phyloP scores from a whole-genome alignment of 2,113 vertebrate genomes.

The Microtus ochrogaster region DNA sequence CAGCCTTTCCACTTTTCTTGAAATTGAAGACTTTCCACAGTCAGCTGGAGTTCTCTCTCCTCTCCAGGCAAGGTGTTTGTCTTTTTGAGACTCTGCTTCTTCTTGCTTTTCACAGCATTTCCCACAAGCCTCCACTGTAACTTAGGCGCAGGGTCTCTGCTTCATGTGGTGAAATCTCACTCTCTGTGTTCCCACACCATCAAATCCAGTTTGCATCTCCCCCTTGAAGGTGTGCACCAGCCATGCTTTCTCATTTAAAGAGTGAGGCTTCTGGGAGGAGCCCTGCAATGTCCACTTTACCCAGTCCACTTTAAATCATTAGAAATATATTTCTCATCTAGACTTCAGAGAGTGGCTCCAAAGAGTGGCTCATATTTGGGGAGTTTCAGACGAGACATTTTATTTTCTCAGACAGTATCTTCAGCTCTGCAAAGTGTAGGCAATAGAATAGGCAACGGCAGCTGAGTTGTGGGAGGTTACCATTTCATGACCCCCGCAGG shows the following conservation, averaged over 20 bases:
- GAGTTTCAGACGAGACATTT: conserved; percentile 22
- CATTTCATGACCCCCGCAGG: conserved; percentile 38
- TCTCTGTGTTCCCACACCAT: not conserved
- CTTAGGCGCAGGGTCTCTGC: not conserved
- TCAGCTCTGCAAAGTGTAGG: conserved; percentile 40
- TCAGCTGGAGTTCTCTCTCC: not conserved
- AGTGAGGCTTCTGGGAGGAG: not conserved
- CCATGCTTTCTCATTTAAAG: not conserved
- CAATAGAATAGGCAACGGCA: not conserved
- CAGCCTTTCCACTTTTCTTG: not conserved
- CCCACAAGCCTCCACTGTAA: not conserved
- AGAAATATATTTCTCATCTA: not conserved
- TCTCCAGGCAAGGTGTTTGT: not conserved
- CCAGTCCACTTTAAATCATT: conserved; percentile 10
- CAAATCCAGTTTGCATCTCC: not conserved
- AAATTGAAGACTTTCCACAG: not conserved
- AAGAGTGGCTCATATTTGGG: not conserved
- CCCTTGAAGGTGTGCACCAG: not conserved
- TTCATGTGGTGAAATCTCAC: not conserved
- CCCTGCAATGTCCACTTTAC: not conserved
- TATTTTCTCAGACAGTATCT: conserved; percentile 64
- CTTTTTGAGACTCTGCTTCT: not conserved
- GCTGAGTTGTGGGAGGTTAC: not conserved
- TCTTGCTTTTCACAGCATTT: not conserved
- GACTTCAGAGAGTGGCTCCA: not conserved